Conservation (phyloP, 1,140 invertebrate species). For the Aphelinus atriplicis region DNA sequence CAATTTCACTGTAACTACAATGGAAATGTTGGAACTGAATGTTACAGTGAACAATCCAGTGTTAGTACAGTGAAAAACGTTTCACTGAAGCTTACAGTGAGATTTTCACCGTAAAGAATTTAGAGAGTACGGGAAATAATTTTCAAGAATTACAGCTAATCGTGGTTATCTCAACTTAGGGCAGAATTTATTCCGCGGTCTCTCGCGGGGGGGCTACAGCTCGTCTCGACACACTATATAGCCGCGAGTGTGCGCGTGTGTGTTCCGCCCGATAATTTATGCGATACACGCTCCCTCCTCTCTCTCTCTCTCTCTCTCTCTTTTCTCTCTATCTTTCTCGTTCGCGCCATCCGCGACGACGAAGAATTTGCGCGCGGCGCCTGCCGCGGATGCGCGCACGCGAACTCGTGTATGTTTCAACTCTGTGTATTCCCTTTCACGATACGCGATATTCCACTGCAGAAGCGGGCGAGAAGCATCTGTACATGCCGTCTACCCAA, state of each 20-base stretch:
- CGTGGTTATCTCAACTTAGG: neutral
- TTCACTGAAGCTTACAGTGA: too few relatives aligned
- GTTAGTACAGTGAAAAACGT: too few relatives aligned
- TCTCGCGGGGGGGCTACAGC: too few relatives aligned
- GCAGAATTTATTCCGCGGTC: conserved; percentile 21
- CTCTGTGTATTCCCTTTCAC: neutral
- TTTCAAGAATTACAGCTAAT: conserved; percentile 27
- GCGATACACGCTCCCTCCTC: neutral
- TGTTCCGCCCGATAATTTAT: conserved; percentile 18
- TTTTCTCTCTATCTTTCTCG: neutral
- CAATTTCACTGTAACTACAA: too few relatives aligned
- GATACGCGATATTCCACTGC: conserved; percentile 7
- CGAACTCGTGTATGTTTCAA: neutral
- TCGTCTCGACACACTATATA: too few relatives aligned
- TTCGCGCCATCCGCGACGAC: neutral
- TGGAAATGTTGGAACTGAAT: too few relatives aligned
- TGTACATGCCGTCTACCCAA: too few relatives aligned
- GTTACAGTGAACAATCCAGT: too few relatives aligned
- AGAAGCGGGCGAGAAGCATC: neutral
- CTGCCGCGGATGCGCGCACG: neutral
- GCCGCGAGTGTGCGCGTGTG: too few relatives aligned
- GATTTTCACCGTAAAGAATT: too few relatives aligned
- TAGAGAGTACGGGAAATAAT: neutral
- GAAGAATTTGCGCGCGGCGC: conserved; percentile 17
- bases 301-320: too few relatives aligned